Conservation (phyloP, 2,888 invertebrate species). For the Drosophila affinis region DNA sequence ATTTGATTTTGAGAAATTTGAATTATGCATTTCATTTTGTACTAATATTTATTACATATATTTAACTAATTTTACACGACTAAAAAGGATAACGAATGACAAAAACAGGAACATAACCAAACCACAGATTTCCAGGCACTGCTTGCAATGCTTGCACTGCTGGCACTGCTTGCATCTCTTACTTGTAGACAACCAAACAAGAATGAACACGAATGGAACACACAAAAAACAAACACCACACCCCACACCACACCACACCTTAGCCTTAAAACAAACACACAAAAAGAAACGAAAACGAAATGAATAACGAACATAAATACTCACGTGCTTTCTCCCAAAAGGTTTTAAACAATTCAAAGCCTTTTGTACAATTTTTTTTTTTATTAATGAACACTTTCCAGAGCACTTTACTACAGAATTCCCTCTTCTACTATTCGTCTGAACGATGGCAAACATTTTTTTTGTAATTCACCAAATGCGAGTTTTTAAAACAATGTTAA, state of each 20-base stretch:
- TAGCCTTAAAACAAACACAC: constrained; percentile 19
- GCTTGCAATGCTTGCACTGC: constrained; percentile 19
- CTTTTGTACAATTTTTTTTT: constrained; percentile 53
- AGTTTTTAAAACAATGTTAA: constrained; percentile 48
- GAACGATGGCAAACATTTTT: constrained; percentile 18
- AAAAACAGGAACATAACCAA: constrained; percentile 37
- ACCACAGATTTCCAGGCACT: constrained; percentile 39
- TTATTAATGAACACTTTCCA: constrained; percentile 61
- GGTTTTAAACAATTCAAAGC: constrained; percentile 7
- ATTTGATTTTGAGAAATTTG: constrained; percentile 28
- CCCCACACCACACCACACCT: constrained; percentile 1
- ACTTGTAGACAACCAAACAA: constrained; percentile 3
- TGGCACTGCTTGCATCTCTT: constrained; percentile 19
- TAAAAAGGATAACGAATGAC: constrained; percentile 46
- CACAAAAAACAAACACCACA: constrained; percentile 20
- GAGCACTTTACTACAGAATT: constrained; percentile 50
- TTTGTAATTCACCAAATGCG: constrained; percentile 43
- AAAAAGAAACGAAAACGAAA: constrained; percentile 13
- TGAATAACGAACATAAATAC: not conserved
- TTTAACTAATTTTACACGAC: constrained; percentile 59
- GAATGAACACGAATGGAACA: constrained; percentile 10
- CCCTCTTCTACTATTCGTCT: constrained; percentile 3
- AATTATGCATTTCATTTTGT: constrained; percentile 70
- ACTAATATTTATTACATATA: constrained; percentile 68
- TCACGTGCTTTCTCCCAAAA: not conserved